Evolutionary conservation across 2,797 vertebrate species (phyloP).

Genomic region (Podarcis siculus): DNA sequence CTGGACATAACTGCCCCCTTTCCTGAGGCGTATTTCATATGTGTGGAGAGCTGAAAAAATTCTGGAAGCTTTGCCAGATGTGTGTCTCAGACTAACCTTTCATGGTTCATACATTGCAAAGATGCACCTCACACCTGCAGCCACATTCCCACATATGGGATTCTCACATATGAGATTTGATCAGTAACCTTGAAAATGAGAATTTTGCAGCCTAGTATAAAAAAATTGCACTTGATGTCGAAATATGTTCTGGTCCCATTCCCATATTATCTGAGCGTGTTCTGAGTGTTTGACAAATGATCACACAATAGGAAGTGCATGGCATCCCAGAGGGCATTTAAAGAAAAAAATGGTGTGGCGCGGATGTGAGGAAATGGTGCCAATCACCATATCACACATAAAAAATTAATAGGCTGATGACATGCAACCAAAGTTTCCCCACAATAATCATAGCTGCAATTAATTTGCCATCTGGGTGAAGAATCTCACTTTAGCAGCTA

Average conservation of each 20-base stretch:
- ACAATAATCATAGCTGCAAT: background rate
- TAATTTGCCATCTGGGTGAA: constrained; percentile 8
- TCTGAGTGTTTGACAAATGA: background rate
- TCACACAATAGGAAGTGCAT: background rate
- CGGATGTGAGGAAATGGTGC: background rate
- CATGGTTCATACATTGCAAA: background rate
- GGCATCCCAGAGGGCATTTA: background rate
- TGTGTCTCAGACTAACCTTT: background rate
- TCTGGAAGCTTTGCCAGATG: background rate
- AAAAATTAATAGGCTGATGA: background rate
- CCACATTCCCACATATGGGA: background rate
- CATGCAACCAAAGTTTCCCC: background rate
- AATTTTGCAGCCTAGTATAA: background rate
- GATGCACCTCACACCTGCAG: background rate
- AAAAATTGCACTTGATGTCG: background rate
- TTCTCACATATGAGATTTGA: background rate
- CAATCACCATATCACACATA: background rate
- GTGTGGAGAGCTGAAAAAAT: too few species aligned
- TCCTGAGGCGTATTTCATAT: background rate
- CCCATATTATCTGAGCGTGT: background rate
- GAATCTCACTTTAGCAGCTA: background rate
- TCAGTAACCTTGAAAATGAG: background rate
- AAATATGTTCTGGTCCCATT: background rate
- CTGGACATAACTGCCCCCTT: too few species aligned
- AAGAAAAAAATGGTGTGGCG: background rate